Evolutionary conservation across 2,888 invertebrate species (phyloP), one percentile per base, ranked within the genome.

Genomic region (Lutraria lutraria): DNA sequence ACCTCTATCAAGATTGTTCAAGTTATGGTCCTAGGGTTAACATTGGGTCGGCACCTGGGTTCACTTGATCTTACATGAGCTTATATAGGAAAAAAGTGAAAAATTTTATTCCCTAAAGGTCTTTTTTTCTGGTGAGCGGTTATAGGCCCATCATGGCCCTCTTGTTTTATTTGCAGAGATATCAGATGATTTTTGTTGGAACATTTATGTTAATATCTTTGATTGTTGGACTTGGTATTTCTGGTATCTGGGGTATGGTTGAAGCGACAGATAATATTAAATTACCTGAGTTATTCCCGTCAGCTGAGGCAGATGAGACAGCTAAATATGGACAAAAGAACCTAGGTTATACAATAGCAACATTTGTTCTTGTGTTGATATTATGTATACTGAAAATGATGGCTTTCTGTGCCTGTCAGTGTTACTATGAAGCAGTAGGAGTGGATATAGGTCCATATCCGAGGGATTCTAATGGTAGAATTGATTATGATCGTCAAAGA

Each of bases 171-270:
- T 81, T 53, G 15, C 56, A 81, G 81, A 54, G 31, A 16, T 56
- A 6, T 29, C 29, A 29, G 29, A 56, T 56, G 56, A 8, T 54
- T 29, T 53, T 81, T 56, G 29, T 81, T 53, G 54, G 53, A n/a
- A 81, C 54, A 10, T 81, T 81, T 19, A 12, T 81, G 56, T 10
- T 81, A 19, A 43, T 83, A 10, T 21, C 68, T n/a, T 21, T 68
- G n/a, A 52, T 68, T 0, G 3, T 52, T 68, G 83, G 83, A 13
- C 29, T 83, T 43, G 83, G 83, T 52, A 31, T 83, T 0, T 83
- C 83, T 0, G 83, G 83, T 25, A 83, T 83, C 15, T 83, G 83
- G 83, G 68, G 83, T 16, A 83, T 83, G 83, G 83, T 83, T 25
- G 43, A 68, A 25, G 68, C 68, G 0, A 83, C 68, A 13, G 83